A percentile compares a stretch with the other conserved stretches of the same genome.
Conservation (phyloP, 2,888 invertebrate species). For the Diaperis boleti region DNA sequence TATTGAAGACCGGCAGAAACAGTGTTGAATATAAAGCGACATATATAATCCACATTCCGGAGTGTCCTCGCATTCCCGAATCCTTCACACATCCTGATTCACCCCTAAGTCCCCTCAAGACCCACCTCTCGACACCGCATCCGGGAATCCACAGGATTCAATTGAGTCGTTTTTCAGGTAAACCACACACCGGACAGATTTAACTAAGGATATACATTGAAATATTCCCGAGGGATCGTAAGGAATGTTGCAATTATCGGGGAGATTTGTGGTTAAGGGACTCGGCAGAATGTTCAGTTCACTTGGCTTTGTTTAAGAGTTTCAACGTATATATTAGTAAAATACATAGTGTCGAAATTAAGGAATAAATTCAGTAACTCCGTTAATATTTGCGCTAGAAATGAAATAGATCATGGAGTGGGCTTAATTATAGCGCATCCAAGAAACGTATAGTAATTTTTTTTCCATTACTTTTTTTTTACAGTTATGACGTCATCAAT, state of each 20-base stretch:
- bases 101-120: constrained; percentile 11
- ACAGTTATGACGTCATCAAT: no score
- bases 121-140: constrained; percentile 8
- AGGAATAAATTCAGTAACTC: no score
- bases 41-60: constrained; percentile 57
- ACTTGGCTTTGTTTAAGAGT: no score
- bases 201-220: constrained; percentile 10
- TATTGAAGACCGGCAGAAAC: constrained; percentile 39
- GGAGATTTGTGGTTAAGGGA: no score
- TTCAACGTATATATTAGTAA: no score
- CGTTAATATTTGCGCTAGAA: no score
- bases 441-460: no score
- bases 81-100: constrained; percentile 53
- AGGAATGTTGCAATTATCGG: constrained; percentile 3
- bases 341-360: no score
- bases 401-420: no score
- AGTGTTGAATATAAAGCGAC: constrained; percentile 57
- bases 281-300: no score
- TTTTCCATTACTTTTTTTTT: no score
- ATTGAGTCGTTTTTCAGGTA: constrained; percentile 31
- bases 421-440: no score
- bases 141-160: constrained; percentile 21
- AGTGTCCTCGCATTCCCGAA: constrained; percentile 56
- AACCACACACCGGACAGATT: constrained; percentile 18
- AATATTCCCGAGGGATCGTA: background rate